These are phyloP conservation scores for Rhagonycha lutea DNA, from an alignment of 2,888 invertebrate genomes.

Conservation along the genomic window DNA sequence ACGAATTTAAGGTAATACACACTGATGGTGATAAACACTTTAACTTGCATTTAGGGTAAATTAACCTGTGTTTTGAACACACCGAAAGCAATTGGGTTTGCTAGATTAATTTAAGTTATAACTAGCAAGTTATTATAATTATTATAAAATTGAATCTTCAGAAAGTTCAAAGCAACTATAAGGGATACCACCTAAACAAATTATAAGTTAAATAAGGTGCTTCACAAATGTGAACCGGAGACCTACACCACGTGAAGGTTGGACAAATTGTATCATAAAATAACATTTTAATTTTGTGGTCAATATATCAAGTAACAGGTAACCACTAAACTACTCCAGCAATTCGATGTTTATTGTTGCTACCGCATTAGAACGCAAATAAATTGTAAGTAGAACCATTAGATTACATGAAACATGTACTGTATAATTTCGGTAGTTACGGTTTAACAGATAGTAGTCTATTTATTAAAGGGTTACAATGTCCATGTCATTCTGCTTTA, in stretches of 20 bases:
- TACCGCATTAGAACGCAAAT: neutral
- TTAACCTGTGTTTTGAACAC: neutral
- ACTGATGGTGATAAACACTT: neutral
- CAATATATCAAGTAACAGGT: neutral
- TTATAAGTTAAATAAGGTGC: neutral
- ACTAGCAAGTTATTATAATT: too few species aligned
- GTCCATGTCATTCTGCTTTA: constrained; percentile 11
- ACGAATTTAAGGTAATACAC: neutral
- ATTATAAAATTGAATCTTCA: neutral
- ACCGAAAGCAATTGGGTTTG: neutral
- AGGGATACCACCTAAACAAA: neutral
- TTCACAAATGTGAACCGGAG: neutral
- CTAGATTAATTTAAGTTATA: too few species aligned
- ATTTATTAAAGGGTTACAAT: constrained; percentile 23
- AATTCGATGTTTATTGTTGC: neutral
- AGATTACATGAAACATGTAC: constrained; percentile 20
- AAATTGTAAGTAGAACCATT: neutral
- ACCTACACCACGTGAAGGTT: neutral
- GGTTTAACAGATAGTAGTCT: constrained; percentile 19
- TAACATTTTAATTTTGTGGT: neutral
- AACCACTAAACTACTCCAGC: neutral
- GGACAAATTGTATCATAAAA: neutral
- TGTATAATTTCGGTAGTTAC: constrained; percentile 14
- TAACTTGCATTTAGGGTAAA: neutral
- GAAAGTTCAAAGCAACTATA: neutral